Evolutionary conservation across 1,140 invertebrate genomes (phyloP).

Genomic region (Scaptomyza hsui): DNA sequence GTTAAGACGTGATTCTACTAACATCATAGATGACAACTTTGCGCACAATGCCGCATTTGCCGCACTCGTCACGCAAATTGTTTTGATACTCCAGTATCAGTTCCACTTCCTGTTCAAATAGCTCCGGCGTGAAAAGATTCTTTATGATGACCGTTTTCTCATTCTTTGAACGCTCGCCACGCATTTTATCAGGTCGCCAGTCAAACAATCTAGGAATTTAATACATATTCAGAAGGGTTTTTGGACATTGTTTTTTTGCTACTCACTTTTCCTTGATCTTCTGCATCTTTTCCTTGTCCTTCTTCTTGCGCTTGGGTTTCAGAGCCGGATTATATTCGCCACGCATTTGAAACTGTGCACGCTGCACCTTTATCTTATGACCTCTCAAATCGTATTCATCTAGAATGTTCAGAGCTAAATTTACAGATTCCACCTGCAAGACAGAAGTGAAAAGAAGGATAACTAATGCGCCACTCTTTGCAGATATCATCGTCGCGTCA

Average conservation of each 20-base stretch:
- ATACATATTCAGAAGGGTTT: neutral
- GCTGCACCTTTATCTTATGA: conserved; percentile 93
- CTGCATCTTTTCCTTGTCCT: conserved; percentile 95
- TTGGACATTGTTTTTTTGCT: neutral
- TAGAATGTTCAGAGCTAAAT: conserved; percentile 95
- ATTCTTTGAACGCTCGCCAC: conserved; percentile 92
- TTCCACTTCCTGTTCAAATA: conserved; percentile 95
- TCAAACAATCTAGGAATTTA: conserved; percentile 91
- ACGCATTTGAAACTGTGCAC: conserved; percentile 97
- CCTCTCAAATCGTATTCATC: conserved; percentile 94
- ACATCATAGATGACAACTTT: conserved; percentile 97
- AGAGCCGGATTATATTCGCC: conserved; percentile 96
- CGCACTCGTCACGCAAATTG: conserved; percentile 94
- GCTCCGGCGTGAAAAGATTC: conserved; percentile 95
- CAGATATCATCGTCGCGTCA: conserved; percentile 74
- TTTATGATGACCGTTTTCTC: conserved; percentile 97
- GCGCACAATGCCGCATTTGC: conserved; percentile 95
- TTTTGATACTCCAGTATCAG: conserved; percentile 96
- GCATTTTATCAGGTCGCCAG: conserved; percentile 96
- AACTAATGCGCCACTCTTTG: neutral
- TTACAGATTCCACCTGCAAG: conserved; percentile 94
- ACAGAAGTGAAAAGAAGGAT: neutral
- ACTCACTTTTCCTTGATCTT: conserved; percentile 96
- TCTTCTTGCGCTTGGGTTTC: conserved; percentile 96
- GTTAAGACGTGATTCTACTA: conserved; percentile 84